phyloP scores from a whole-genome alignment of 2,888 invertebrate species.

The Noctua janthina region DNA sequence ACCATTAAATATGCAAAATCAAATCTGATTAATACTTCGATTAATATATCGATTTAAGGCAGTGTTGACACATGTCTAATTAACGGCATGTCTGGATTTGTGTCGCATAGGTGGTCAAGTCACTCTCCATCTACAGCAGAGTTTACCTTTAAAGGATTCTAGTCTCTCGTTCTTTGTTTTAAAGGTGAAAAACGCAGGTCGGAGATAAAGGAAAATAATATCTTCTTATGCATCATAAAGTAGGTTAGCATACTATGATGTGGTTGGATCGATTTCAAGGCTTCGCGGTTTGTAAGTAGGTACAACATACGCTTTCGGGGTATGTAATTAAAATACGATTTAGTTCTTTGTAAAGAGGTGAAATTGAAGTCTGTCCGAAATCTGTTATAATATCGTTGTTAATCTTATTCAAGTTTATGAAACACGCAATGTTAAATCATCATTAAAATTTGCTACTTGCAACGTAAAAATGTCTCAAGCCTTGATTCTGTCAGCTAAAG shows the following conservation, averaged over 20 bases:
- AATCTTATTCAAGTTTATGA: constrained; percentile 21
- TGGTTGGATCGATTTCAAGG: constrained; percentile 88
- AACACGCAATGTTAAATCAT: constrained; percentile 12
- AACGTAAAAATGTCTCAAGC: constrained; percentile 20
- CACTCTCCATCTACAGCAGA: constrained; percentile 51
- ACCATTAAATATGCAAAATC: constrained; percentile 42
- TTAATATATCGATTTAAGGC: constrained; percentile 62
- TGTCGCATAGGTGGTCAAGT: constrained; percentile 62
- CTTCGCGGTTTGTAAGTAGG: constrained; percentile 77
- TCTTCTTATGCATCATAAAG: constrained; percentile 71
- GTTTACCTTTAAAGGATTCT: constrained; percentile 43
- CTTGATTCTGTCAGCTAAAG: constrained; percentile 15
- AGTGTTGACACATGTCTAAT: constrained; percentile 75
- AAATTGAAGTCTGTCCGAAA: neutral
- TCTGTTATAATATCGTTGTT: neutral
- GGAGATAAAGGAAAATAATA: constrained; percentile 65
- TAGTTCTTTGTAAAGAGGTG: constrained; percentile 19
- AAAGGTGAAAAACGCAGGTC: constrained; percentile 44
- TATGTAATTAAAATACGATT: constrained; percentile 64
- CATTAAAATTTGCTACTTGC: neutral
- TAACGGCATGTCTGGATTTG: constrained; percentile 70
- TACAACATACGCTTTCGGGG: constrained; percentile 75
- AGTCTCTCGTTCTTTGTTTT: constrained; percentile 45
- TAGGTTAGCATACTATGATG: constrained; percentile 83
- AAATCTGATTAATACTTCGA: constrained; percentile 52